phyloP scores from a whole-genome alignment of 2,113 vertebrate species.

The Forbesichthys agassizii region DNA sequence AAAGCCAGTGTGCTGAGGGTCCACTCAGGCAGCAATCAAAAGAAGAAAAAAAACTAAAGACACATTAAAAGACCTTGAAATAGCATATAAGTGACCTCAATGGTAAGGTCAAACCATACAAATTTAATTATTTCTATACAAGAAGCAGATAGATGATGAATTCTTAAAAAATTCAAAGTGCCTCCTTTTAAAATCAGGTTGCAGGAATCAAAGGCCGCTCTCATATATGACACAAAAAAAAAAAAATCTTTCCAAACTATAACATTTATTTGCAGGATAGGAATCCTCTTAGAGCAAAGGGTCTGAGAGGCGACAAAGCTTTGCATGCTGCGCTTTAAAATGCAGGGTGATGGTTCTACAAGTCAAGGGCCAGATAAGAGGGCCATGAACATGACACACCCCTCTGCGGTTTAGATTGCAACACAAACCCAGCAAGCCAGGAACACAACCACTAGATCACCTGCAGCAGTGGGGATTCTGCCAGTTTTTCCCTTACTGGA shows the following conservation, averaged over 20 bases:
- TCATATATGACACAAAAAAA: constrained; percentile 28
- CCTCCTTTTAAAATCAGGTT: constrained; percentile 58
- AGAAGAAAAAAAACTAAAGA: constrained; percentile 31
- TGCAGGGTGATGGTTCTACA: constrained; percentile 16
- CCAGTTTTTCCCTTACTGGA: constrained; percentile 5
- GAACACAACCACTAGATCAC: not conserved
- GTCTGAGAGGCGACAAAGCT: constrained; percentile 38
- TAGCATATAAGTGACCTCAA: constrained; percentile 38
- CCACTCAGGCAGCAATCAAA: constrained; percentile 52
- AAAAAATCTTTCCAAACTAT: constrained; percentile 25
- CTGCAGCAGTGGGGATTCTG: constrained; percentile 5
- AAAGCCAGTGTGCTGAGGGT: constrained; percentile 55
- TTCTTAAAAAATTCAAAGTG: constrained; percentile 63
- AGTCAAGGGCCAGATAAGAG: constrained; percentile 22
- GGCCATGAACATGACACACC: constrained; percentile 24
- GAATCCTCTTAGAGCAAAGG: constrained; percentile 34
- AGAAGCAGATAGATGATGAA: constrained; percentile 57
- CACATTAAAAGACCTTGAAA: constrained; percentile 56
- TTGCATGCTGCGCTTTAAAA: constrained; percentile 28
- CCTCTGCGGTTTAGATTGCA: constrained; percentile 18
- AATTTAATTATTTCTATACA: constrained; percentile 43
- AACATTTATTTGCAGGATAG: constrained; percentile 32
- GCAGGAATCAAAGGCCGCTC: constrained; percentile 73
- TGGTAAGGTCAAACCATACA: constrained; percentile 46
- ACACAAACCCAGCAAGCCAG: not conserved